A percentile compares a stretch with the other conserved stretches of the same genome.
Conservation (phyloP, 2,797 vertebrate genomes). For the Morus bassanus region DNA sequence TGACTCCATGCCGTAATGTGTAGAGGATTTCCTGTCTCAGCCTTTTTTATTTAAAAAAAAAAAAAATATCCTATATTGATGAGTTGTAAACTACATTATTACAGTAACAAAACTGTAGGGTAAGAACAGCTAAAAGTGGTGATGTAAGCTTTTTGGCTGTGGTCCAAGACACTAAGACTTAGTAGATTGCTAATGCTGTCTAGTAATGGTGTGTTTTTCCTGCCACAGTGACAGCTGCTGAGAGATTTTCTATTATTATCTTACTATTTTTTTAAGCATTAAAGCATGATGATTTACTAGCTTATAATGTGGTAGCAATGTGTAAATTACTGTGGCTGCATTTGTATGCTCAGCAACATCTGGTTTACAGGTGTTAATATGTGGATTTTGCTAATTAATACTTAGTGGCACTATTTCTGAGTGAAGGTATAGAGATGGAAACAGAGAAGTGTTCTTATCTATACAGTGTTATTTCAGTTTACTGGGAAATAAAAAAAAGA, state of each 20-base stretch:
- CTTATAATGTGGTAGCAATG: background rate
- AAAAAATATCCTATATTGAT: background rate
- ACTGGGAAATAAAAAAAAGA: background rate
- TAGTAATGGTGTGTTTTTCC: slow-evolving; percentile 20
- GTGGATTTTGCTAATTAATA: slow-evolving; percentile 4
- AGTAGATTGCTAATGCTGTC: background rate
- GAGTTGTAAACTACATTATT: background rate
- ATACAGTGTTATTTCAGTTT: background rate
- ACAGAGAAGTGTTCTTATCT: background rate
- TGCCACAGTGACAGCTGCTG: slow-evolving; percentile 53
- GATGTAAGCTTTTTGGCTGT: slow-evolving; percentile 28
- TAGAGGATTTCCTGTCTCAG: background rate
- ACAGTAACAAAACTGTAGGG: background rate
- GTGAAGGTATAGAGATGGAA: background rate
- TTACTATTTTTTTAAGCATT: slow-evolving; percentile 15
- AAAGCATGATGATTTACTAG: slow-evolving; percentile 42
- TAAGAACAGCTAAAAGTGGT: background rate
- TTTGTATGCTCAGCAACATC: slow-evolving; percentile 33
- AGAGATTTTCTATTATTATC: slow-evolving; percentile 63
- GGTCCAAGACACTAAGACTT: background rate
- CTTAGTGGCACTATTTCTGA: background rate
- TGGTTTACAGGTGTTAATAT: slow-evolving; percentile 55
- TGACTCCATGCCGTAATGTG: background rate
- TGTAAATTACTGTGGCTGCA: background rate
- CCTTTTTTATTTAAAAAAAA: background rate